These are phyloP conservation scores for Diacarnus erythraeanus DNA, from an alignment of 37 sponge, comb jelly and placozoan species.

Conservation along the genomic window DNA sequence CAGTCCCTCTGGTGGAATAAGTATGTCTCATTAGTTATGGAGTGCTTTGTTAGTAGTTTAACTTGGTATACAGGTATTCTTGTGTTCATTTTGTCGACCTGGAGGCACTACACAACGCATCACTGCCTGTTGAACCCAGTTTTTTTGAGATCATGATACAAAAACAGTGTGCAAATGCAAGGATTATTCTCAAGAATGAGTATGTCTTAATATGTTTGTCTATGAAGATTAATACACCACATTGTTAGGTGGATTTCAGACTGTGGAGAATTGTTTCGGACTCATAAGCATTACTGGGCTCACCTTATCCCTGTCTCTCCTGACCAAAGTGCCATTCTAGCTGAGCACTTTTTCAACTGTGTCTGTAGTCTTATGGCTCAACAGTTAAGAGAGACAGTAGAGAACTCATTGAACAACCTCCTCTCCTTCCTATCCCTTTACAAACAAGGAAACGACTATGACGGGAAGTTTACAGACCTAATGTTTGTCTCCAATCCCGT, in stretches of 20 bases:
- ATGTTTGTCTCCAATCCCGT: slow-evolving; percentile 51
- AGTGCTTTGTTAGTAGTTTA: no score
- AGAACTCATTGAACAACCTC: slow-evolving; percentile 81
- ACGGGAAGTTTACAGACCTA: slow-evolving; percentile 55
- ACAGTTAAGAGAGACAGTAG: slow-evolving; percentile 84
- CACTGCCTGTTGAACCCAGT: slow-evolving; percentile 41
- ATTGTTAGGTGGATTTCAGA: slow-evolving; percentile 84
- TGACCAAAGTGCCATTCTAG: slow-evolving; percentile 54
- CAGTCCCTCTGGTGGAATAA: slow-evolving; percentile 84
- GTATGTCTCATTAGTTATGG: slow-evolving; percentile 34
- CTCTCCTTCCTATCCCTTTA: slow-evolving; percentile 69
- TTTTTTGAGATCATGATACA: slow-evolving; percentile 63
- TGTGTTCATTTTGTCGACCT: slow-evolving; percentile 50
- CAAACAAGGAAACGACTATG: slow-evolving; percentile 67
- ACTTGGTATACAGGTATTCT: slow-evolving; percentile 59
- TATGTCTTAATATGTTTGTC: slow-evolving; percentile 9
- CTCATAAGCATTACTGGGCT: slow-evolving; percentile 64
- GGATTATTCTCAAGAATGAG: slow-evolving; percentile 46
- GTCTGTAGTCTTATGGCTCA: slow-evolving; percentile 86
- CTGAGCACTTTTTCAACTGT: slow-evolving; percentile 90
- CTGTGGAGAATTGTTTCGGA: slow-evolving; percentile 79
- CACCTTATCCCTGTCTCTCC: slow-evolving; percentile 75
- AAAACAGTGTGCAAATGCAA: slow-evolving; percentile 61
- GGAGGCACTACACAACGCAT: slow-evolving; percentile 32
- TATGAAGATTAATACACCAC: background rate